phyloP scores from a whole-genome alignment of 2,888 invertebrate species.

The Lysandra coridon region DNA sequence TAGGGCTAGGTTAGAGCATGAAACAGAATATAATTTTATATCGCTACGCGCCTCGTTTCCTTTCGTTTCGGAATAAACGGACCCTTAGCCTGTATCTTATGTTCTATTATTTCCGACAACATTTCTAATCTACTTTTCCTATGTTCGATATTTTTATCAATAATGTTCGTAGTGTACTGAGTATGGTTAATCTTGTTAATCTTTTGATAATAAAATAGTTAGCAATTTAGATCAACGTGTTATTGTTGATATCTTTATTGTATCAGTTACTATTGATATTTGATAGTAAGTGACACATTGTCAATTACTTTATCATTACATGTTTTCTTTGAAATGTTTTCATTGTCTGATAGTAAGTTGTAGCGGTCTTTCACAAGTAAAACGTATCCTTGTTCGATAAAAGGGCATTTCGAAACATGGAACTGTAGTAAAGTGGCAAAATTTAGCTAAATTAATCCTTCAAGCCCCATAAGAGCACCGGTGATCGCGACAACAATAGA shows the following conservation, averaged over 20 bases:
- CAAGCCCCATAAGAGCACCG: too few species aligned
- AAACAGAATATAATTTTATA: not conserved
- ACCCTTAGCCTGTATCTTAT: too few species aligned
- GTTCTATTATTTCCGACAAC: too few species aligned
- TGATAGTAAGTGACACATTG: constrained; percentile 17
- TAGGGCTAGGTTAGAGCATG: too few species aligned
- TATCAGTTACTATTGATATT: constrained; percentile 1
- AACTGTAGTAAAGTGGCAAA: too few species aligned
- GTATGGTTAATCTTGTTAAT: not conserved
- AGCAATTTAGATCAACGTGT: not conserved
- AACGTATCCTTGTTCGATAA: not conserved
- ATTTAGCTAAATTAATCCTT: too few species aligned
- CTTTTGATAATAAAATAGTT: constrained; percentile 15
- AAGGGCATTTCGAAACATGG: not conserved
- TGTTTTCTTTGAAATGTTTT: constrained; percentile 30
- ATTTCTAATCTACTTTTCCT: too few species aligned
- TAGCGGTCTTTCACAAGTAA: not conserved
- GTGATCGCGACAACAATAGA: too few species aligned
- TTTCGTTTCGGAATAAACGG: too few species aligned
- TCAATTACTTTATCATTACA: constrained; percentile 10
- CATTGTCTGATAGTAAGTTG: constrained; percentile 4
- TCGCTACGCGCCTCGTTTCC: too few species aligned
- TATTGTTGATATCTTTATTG: constrained; percentile 12
- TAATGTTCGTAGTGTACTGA: not conserved
- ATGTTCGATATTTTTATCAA: not conserved